phyloP scores from a whole-genome alignment of 2,888 invertebrate genomes.

The Selenia dentaria region DNA sequence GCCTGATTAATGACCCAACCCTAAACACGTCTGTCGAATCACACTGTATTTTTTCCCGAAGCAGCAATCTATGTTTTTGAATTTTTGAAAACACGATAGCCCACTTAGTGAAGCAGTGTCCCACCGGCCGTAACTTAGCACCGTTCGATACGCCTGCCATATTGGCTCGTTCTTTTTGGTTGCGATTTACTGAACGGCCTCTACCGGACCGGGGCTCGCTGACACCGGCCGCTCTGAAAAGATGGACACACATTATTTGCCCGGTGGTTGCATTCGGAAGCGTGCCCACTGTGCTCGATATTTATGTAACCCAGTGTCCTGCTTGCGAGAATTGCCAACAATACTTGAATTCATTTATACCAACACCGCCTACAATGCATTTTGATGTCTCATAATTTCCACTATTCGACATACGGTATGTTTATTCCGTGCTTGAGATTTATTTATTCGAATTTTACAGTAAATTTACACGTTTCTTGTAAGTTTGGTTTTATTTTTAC shows the following conservation, averaged over 20 bases:
- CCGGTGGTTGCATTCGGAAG: slow-evolving; percentile 71
- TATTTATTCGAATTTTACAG: slow-evolving; percentile 50
- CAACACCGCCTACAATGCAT: slow-evolving; percentile 61
- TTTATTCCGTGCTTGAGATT: slow-evolving; percentile 54
- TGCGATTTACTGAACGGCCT: slow-evolving; percentile 72
- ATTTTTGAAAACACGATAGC: slow-evolving; percentile 79
- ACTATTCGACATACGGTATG: slow-evolving; percentile 55
- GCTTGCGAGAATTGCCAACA: slow-evolving; percentile 66
- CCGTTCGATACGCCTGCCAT: slow-evolving; percentile 74
- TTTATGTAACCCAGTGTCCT: slow-evolving; percentile 69
- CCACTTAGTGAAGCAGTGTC: slow-evolving; percentile 78
- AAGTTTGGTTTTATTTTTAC: no score
- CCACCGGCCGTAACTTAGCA: slow-evolving; percentile 72
- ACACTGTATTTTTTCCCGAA: slow-evolving; percentile 57
- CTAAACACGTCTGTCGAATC: slow-evolving; percentile 48
- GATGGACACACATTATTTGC: slow-evolving; percentile 70
- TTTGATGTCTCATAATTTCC: slow-evolving; percentile 67
- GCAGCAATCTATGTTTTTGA: slow-evolving; percentile 64
- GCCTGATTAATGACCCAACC: slow-evolving; percentile 65
- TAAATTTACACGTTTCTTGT: no score
- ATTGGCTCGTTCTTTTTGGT: slow-evolving; percentile 75
- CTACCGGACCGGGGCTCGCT: slow-evolving; percentile 54
- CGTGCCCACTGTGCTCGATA: slow-evolving; percentile 69
- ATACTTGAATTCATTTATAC: slow-evolving; percentile 74
- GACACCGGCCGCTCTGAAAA: slow-evolving; percentile 60